Evolutionary conservation across 2,113 vertebrate genomes (phyloP).

Genomic region (Odocoileus virginianus): DNA sequence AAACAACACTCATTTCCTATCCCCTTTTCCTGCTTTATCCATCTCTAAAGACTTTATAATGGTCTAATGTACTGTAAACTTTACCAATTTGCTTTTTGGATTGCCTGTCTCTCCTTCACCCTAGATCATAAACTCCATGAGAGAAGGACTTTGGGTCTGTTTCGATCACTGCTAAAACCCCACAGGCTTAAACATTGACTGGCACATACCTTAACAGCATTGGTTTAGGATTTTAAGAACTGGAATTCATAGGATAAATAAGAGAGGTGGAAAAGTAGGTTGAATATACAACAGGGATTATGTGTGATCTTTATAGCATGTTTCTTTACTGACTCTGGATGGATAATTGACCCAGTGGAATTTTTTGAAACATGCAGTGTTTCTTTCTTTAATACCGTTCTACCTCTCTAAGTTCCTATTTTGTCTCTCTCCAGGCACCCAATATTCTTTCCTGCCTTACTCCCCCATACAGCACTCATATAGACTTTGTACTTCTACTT

Average conservation of each 20-base stretch:
- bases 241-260: neutral
- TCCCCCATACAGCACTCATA: neutral
- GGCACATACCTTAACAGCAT: neutral
- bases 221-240: neutral
- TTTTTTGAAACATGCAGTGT: neutral
- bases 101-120: neutral
- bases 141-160: neutral
- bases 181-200: neutral
- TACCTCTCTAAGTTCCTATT: neutral
- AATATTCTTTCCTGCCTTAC: neutral
- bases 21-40: neutral
- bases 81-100: neutral
- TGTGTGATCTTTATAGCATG: neutral
- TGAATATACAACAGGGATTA: neutral
- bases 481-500: rapidly evolving
- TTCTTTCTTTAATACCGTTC: neutral
- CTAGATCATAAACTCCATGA: neutral
- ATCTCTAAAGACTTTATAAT: neutral
- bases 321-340: neutral
- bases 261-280: neutral
- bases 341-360: neutral
- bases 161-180: neutral
- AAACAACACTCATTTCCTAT: neutral
- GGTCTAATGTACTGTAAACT: neutral
- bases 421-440: neutral